phyloP scores from a whole-genome alignment of 2,113 vertebrate species.

The Lichenostomus cassidix region DNA sequence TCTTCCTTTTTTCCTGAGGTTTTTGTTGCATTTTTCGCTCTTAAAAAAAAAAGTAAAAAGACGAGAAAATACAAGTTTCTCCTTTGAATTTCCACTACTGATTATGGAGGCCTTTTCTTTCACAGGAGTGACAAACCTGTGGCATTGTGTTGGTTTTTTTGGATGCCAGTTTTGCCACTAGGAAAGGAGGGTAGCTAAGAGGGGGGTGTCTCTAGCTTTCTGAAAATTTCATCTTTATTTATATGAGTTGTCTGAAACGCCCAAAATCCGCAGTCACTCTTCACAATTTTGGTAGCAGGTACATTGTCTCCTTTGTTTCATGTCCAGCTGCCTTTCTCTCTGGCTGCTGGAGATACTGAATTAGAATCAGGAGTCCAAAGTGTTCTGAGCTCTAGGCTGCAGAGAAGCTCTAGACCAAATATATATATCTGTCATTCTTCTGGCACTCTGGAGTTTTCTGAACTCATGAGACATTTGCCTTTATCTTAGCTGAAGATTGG shows the following conservation, averaged over 20 bases:
- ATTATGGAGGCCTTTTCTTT: background rate
- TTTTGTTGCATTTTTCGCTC: background rate
- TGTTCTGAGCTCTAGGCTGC: background rate
- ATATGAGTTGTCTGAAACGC: background rate
- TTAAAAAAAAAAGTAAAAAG: background rate
- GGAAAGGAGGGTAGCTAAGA: background rate
- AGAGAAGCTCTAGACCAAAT: background rate
- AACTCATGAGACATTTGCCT: background rate
- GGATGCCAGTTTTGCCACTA: background rate
- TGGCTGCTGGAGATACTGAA: background rate
- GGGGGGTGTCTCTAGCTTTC: background rate
- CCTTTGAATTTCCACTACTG: background rate
- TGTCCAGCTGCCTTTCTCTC: background rate
- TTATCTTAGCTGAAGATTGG: background rate
- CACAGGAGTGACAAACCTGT: background rate
- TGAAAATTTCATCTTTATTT: background rate
- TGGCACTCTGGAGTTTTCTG: background rate
- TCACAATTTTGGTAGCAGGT: background rate
- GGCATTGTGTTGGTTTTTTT: background rate
- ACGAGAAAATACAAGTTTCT: background rate
- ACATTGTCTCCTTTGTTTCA: background rate
- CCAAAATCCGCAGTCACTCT: background rate
- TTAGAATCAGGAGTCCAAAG: background rate
- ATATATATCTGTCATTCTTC: rapidly evolving
- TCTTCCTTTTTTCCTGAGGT: background rate